Conservation (phyloP, 2,113 vertebrate genomes). For the Anarhynchus alexandrinus region DNA sequence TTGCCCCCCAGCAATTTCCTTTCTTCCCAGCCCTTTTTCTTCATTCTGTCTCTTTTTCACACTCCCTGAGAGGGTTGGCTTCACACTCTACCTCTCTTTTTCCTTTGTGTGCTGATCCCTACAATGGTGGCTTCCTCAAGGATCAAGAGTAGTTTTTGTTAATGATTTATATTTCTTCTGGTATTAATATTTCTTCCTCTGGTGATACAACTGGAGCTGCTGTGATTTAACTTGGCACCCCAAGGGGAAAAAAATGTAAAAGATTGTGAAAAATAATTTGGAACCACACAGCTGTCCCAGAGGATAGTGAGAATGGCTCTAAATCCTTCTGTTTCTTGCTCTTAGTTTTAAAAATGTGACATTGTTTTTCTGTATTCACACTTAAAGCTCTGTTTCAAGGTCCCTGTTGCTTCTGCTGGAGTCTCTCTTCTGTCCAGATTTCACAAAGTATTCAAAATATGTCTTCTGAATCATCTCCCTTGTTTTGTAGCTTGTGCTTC, state of each 20-base stretch:
- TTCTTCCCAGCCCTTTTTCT: slow-evolving; percentile 7
- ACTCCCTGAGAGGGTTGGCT: not conserved
- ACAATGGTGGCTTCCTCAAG: not conserved
- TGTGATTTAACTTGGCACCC: not conserved
- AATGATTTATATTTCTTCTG: slow-evolving; percentile 10
- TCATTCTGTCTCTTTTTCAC: not conserved
- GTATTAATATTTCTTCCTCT: not conserved
- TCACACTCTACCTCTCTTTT: not conserved
- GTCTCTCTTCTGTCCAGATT: not conserved
- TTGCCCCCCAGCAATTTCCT: slow-evolving; percentile 37
- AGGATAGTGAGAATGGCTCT: not conserved
- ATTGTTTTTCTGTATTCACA: not conserved
- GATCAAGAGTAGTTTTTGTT: not conserved
- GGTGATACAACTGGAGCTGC: not conserved
- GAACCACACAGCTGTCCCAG: not conserved
- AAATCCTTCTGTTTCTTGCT: not conserved
- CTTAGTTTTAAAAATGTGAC: not conserved
- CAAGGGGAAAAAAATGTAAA: not conserved
- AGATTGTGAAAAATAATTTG: not conserved
- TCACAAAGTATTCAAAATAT: not conserved
- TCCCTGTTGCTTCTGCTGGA: not conserved
- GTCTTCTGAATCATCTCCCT: not conserved
- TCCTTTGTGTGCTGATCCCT: not conserved
- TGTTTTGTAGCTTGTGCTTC: not conserved
- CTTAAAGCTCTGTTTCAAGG: not conserved